Evolutionary conservation across 2,888 invertebrate genomes (phyloP).

Genomic region (Hirtodrosophila alboralis): DNA sequence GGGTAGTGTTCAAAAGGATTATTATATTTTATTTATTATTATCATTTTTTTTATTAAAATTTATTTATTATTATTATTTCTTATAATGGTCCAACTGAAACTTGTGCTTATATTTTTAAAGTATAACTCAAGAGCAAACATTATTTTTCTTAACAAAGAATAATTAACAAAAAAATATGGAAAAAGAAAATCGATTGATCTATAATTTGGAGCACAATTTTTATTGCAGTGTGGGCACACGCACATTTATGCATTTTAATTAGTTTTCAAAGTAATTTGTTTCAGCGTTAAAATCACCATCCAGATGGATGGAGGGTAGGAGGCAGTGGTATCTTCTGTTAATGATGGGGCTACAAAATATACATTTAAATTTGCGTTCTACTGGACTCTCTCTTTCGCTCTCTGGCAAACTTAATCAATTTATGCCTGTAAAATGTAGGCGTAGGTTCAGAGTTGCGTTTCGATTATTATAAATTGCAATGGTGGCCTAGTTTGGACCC

Average conservation of each 20-base stretch:
- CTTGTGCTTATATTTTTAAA: too few relatives aligned
- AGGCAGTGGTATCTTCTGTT: conserved; percentile 30
- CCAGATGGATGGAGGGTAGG: background rate
- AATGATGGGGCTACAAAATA: conserved; percentile 55
- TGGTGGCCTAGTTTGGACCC: conserved; percentile 39
- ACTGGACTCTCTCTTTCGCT: conserved; percentile 3
- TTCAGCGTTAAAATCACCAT: conserved; percentile 1
- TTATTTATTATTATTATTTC: too few relatives aligned
- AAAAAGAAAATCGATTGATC: too few relatives aligned
- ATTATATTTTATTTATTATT: too few relatives aligned
- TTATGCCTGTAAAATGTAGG: conserved; percentile 50
- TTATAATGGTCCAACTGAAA: too few relatives aligned
- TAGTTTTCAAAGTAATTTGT: conserved; percentile 55
- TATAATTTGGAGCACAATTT: too few relatives aligned
- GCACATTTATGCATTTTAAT: conserved; percentile 66
- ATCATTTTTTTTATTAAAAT: too few relatives aligned
- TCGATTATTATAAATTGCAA: conserved; percentile 65
- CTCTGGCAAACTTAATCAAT: conserved; percentile 47
- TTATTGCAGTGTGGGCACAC: too few relatives aligned
- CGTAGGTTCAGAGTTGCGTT: conserved; percentile 22
- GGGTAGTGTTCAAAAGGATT: too few relatives aligned
- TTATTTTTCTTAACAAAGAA: too few relatives aligned
- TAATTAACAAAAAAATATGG: too few relatives aligned
- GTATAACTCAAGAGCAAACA: too few relatives aligned
- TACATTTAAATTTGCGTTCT: conserved; percentile 56